phyloP scores from a whole-genome alignment of 2,888 invertebrate species.

The Pyrrhosoma nymphula region DNA sequence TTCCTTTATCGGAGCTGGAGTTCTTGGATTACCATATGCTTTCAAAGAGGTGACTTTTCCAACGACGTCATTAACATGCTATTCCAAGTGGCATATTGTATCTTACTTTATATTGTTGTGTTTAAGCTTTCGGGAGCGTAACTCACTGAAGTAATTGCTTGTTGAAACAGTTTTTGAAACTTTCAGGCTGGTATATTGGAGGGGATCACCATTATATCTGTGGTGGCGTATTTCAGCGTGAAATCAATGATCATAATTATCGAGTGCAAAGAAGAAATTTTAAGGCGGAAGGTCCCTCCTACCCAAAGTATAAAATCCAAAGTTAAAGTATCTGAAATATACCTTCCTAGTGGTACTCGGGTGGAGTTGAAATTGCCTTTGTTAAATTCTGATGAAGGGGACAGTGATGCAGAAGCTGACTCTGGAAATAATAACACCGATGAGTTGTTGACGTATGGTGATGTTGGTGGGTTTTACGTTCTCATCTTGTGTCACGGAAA shows the following conservation, averaged over 20 bases:
- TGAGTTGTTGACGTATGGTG: conserved; percentile 75
- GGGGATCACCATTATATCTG: conserved; percentile 76
- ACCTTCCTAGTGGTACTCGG: conserved; percentile 59
- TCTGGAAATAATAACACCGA: conserved; percentile 71
- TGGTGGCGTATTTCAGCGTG: conserved; percentile 75
- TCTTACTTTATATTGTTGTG: background rate
- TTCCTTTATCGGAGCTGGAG: conserved; percentile 78
- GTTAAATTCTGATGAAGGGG: conserved; percentile 62
- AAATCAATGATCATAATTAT: conserved; percentile 77
- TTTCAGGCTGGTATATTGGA: conserved; percentile 77
- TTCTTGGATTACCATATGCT: conserved; percentile 78
- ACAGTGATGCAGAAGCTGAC: conserved; percentile 33
- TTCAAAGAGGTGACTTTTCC: conserved; percentile 76
- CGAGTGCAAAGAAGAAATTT: conserved; percentile 77
- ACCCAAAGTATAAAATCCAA: background rate
- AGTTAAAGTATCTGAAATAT: conserved; percentile 45
- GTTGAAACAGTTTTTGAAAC: background rate
- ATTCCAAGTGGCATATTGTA: background rate
- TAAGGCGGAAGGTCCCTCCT: background rate
- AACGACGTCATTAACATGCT: background rate
- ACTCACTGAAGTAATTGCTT: too few relatives aligned
- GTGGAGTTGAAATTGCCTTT: conserved; percentile 69
- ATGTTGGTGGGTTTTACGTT: conserved; percentile 74
- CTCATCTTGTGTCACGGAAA: background rate
- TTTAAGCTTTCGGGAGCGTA: background rate